These are phyloP conservation scores for Coregonus ussuriensis DNA, from an alignment of 2,797 vertebrate species.

Conservation along the genomic window DNA sequence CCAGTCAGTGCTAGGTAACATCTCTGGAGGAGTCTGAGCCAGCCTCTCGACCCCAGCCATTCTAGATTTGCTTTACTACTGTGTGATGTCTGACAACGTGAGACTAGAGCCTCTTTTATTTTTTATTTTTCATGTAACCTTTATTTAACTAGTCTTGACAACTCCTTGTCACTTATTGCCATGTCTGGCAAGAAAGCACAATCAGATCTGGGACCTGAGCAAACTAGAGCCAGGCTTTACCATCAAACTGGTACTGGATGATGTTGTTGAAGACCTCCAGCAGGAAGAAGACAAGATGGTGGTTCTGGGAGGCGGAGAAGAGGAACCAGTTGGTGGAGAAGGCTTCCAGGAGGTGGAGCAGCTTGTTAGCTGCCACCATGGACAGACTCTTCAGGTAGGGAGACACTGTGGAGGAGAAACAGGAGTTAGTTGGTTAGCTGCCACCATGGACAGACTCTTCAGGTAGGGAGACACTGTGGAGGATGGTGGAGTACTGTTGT, in stretches of 20 bases:
- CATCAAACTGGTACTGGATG: conserved; percentile 98
- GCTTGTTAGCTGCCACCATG: conserved; percentile 95
- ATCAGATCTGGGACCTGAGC: too few relatives aligned
- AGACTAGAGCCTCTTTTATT: background rate
- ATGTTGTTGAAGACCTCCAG: conserved; percentile 98
- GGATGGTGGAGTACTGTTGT: background rate
- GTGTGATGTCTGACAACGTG: background rate
- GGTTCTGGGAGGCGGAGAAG: conserved; percentile 88
- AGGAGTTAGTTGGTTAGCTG: too few relatives aligned
- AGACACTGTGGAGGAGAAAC: conserved; percentile 77
- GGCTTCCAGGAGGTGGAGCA: conserved; percentile 94
- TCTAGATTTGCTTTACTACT: background rate
- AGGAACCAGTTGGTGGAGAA: conserved; percentile 95
- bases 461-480: conserved; percentile 40
- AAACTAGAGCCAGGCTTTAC: conserved; percentile 57
- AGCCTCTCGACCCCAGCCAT: too few relatives aligned
- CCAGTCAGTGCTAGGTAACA: background rate
- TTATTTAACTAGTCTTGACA: too few relatives aligned
- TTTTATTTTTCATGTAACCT: too few relatives aligned
- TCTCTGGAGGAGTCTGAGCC: too few relatives aligned
- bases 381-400: conserved; percentile 96
- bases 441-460: too few relatives aligned
- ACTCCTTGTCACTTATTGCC: too few relatives aligned
- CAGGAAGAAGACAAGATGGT: conserved; percentile 94
- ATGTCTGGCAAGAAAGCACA: too few relatives aligned